A percentile compares a stretch with the other conserved stretches of the same genome.
Evolutionary conservation across 2,888 invertebrate species (phyloP).

Genomic region (Drosophila pegasa): DNA sequence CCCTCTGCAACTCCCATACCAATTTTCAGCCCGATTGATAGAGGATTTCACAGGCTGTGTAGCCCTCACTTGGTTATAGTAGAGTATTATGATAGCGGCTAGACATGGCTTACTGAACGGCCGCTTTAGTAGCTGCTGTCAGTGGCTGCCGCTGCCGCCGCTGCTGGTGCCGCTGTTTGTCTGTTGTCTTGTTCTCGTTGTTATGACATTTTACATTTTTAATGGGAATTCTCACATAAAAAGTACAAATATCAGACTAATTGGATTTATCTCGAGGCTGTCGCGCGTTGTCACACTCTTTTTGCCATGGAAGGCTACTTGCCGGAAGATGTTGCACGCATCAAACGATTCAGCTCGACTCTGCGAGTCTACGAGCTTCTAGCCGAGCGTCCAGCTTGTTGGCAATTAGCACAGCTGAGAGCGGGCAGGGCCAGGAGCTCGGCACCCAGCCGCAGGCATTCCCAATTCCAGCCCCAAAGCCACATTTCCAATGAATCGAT

Average conservation of each 20-base stretch:
- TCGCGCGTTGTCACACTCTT: slow-evolving; percentile 80
- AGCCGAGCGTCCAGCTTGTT: slow-evolving; percentile 41
- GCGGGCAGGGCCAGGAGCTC: neutral
- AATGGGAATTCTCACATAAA: slow-evolving; percentile 84
- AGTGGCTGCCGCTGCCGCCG: slow-evolving; percentile 5
- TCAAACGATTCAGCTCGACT: slow-evolving; percentile 36
- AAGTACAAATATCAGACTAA: slow-evolving; percentile 85
- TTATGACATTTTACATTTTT: slow-evolving; percentile 81
- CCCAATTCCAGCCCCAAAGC: slow-evolving; percentile 69
- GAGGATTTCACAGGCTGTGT: neutral
- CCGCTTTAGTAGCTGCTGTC: slow-evolving; percentile 14
- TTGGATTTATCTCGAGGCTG: slow-evolving; percentile 84
- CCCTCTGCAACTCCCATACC: neutral
- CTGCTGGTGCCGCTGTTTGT: slow-evolving; percentile 42
- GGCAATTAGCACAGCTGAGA: slow-evolving; percentile 58
- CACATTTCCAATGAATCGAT: slow-evolving; percentile 75
- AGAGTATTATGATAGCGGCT: slow-evolving; percentile 44
- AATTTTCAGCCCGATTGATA: slow-evolving; percentile 9
- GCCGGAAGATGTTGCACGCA: slow-evolving; percentile 72
- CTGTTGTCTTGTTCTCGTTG: slow-evolving; percentile 76
- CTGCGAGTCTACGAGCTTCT: neutral
- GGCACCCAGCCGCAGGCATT: slow-evolving; percentile 45
- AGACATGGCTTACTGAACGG: neutral
- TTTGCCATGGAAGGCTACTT: slow-evolving; percentile 56
- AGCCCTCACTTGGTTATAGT: neutral